Conservation (phyloP, 2,797 vertebrate species). For the Galago senegalensis region DNA sequence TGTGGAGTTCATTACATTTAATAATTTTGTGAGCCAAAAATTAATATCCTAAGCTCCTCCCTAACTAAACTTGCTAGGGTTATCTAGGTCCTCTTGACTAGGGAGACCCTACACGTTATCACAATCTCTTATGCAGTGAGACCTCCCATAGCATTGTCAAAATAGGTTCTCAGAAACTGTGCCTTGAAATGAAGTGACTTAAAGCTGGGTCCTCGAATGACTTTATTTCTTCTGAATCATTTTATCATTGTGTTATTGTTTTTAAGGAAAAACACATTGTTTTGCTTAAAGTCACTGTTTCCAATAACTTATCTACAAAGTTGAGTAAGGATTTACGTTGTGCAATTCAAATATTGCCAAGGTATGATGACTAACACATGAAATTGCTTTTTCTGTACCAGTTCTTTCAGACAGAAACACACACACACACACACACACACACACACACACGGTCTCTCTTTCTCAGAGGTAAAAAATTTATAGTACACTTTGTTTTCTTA, state of each 20-base stretch:
- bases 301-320: background rate
- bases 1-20: background rate
- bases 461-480: background rate
- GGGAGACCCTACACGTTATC: background rate
- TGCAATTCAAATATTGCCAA: background rate
- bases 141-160: background rate
- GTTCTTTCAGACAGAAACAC: background rate
- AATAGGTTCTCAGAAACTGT: background rate
- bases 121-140: background rate
- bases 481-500: background rate
- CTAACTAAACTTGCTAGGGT: too few species aligned
- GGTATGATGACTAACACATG: background rate
- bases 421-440: background rate
- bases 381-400: background rate
- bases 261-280: background rate
- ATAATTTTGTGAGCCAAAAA: too few species aligned
- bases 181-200: background rate
- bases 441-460: background rate
- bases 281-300: background rate
- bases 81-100: too few species aligned
- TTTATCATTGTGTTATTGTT: background rate
- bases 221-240: background rate
- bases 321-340: background rate
- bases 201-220: background rate
- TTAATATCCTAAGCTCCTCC: too few species aligned